A percentile compares a stretch with the other conserved stretches of the same genome.
Evolutionary conservation across 2,888 invertebrate species (phyloP).

Genomic region (Xanthorhoe spadicearia): DNA sequence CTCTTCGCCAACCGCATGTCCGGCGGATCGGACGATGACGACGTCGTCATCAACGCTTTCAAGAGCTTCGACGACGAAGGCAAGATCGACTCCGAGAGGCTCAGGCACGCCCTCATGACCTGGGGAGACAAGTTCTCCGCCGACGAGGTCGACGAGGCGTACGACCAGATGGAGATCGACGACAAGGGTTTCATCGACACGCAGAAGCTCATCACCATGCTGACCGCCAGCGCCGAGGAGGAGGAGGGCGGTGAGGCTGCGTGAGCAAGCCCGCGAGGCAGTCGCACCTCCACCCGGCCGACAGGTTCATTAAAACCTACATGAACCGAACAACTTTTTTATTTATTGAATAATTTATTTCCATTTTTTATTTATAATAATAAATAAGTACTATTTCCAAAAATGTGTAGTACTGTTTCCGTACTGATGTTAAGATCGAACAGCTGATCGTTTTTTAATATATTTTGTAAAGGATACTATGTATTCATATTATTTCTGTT

Average conservation of each 20-base stretch:
- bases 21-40: constrained; percentile 96
- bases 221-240: constrained; percentile 94
- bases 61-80: constrained; percentile 95
- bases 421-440: constrained; percentile 42
- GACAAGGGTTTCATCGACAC: constrained; percentile 96
- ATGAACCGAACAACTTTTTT: constrained; percentile 73
- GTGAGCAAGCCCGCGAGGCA: constrained; percentile 54
- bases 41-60: constrained; percentile 96
- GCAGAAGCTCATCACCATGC: constrained; percentile 92
- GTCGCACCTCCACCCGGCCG: constrained; percentile 43
- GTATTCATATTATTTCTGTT: constrained; percentile 72
- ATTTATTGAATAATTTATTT: constrained; percentile 82
- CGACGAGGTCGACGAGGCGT: constrained; percentile 96
- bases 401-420: constrained; percentile 69
- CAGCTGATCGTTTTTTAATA: constrained; percentile 44
- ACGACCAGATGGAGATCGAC: constrained; percentile 96
- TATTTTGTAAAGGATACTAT: constrained; percentile 70
- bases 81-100: constrained; percentile 94
- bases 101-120: constrained; percentile 96
- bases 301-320: constrained; percentile 67
- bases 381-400: constrained; percentile 82
- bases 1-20: constrained; percentile 97
- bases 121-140: constrained; percentile 96
- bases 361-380: constrained; percentile 80
- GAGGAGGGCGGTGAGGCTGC: constrained; percentile 87